Base-by-base conservation (phyloP, 2,113 vertebrate genomes). In the Pedionomus torquatus region DNA sequence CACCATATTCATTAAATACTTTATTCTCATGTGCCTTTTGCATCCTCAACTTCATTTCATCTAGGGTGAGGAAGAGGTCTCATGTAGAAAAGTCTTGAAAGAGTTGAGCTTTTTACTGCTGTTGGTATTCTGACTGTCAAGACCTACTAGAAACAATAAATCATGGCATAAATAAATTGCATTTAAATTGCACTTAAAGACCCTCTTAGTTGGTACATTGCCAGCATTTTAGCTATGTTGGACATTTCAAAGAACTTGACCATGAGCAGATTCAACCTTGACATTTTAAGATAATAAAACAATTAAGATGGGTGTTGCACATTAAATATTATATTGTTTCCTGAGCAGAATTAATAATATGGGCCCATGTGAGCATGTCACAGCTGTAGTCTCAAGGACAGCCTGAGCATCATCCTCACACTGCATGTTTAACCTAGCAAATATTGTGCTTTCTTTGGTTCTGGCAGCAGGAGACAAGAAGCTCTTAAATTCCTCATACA, bases 241-340 rank as follows among this genome's bases (percentile, higher is more conserved):
- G 95, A 93, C 81, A 83, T 76, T 92, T 63, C 69, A 93, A 66
- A 95, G 71, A 58, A 78, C 90, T 94, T 97, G 96, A 97, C 95
- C 91, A 93, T 91, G 65, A 97, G 60, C 66, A 91, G 79, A 97
- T 77, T 95, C 95, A 95, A 87, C 93, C 77, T 96, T 95, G 94
- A 95, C 90, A 72, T 97, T 96, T 96, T 54, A 93, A 96, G 49
- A 71, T 91, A 97, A 97, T 96, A 97, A 97, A 96, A 93, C 61
- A 97, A 96, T 83, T 64, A 79, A 61, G 43, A 76, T 94, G 88
- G 78, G 83, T 87, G 75, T 91, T 89, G 66, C 66, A 96, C 87
- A 92, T 91, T 91, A 95, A 97, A 95, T 93, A 93, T 94, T 96
- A 90, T 97, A 98, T 97, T 97, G 95, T 97, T 97, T 98, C 83